Evolutionary conservation across 64 coral and sea anemone genomes (phyloP), one percentile per base, ranked within the genome.

Genomic region (Actinia equina): DNA sequence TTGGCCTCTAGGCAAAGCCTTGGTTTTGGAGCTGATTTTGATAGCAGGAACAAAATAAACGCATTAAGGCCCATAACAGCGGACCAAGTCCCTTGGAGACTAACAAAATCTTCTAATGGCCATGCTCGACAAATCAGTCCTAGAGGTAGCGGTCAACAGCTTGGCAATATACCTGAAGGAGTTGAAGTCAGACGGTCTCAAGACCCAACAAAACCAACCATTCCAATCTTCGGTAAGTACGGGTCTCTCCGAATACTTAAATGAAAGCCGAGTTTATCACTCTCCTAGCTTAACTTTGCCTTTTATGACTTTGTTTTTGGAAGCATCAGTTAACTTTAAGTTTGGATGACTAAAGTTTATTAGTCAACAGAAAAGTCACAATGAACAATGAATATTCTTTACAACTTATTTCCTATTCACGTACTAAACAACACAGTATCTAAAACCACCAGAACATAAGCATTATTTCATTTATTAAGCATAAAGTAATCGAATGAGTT

Each of bases 31-130:
- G 89, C 46, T 6, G 94, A 95, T 44, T 14, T 86, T 27, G 87
- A 93, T 18, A 86, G 6, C 84, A 76, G 85, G 12, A 58, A 83
- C 12, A 94, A 99, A 58, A 61, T 94, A 9, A 91, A 86, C 49
- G 84, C 71, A 20, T 86, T 99, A 20, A 85, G 97, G 41, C 97
- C 97, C 11, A 87, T 95, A 63, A 99, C 97, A 77, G 97, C 97
- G 45, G 97, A 99, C 89, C 97, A 99, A 87, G 69, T 93, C 17
- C 93, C 97, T 83, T 99, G 93, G 93, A 95, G 97, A 44, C 88
- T 99, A 37, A 95, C 90, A 12, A 92, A 88, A 30, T 95, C 97
- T 41, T 87, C 93, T 17, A 85, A 92, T 45, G 96, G 93, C 60
- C 86, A 83, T 49, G 82, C 53, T 13, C 69, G 41, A 19, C 43